Base-by-base conservation (phyloP, 2,797 vertebrate genomes). In the Presbytis comata region DNA sequence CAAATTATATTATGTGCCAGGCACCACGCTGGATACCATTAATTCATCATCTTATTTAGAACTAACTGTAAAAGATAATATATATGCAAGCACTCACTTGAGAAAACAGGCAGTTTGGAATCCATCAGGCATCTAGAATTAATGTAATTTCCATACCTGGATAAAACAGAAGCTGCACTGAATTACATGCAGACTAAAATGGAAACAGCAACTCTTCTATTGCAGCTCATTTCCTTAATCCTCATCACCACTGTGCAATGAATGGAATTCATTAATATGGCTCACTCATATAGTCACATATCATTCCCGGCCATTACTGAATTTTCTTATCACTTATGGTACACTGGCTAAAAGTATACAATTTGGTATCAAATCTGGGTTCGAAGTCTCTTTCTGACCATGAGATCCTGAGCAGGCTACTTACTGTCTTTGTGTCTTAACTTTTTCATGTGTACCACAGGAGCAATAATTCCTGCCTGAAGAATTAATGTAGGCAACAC, bases 321-420 rank as follows among this genome's bases (percentile, higher is more conserved):
- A 33, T 55, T 41, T 26, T 61, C 9, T 1, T 2, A 33, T 53
- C 13, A 36, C 13, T 78, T n/a, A 26, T 0, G 39, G 67, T 33
- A 4, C 3, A 13, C 21, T 17, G 8, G 16, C 70, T 59, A 21
- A n/a, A 6, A 22, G n/a, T 41, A 26, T 21, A 70, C 41, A 21
- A 46, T 21, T 2, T 16, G 19, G 36, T 36, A 24, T 85, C 30
- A 4, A 61, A 64, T 48, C 14, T 57, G 39, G 41, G 61, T 46
- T 64, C 11, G 8, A 39, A 74, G 7, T 41, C 28, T 30, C 78
- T 70, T 81, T 44, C 28, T 16, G 41, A 36, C 44, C 28, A 17
- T 36, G 64, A 86, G 21, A 67, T 26, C 57, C 11, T 19, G 5
- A 44, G 59, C 30, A 36, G 61, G 16, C 28, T 30, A 55, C 16